Percentiles rank a stretch among this genome's conserved stretches.
These are phyloP conservation scores for Cephus cinctus DNA, from an alignment of 1,140 invertebrate genomes.

Conservation along the genomic window DNA sequence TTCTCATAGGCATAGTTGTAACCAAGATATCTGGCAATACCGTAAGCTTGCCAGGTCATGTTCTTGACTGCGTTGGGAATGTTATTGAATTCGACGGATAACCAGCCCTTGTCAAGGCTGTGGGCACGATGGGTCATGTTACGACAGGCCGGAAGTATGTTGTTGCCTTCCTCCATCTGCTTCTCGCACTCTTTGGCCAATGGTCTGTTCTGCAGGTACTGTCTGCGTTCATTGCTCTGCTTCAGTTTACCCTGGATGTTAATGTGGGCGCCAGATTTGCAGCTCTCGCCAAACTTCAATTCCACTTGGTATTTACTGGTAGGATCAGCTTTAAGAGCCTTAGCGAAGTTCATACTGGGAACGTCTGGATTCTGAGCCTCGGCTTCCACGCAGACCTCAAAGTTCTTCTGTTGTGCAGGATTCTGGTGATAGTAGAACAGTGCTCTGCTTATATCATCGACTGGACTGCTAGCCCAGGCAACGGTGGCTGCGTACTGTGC, in stretches of 20 bases:
- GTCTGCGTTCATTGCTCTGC: conserved; percentile 54
- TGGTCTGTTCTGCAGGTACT: conserved; percentile 48
- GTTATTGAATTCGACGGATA: conserved; percentile 25
- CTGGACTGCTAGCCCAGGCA: conserved; percentile 55
- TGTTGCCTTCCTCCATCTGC: conserved; percentile 57
- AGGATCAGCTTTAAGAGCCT: conserved; percentile 55
- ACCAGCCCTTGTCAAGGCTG: conserved; percentile 23
- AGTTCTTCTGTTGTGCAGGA: conserved; percentile 23
- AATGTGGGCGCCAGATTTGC: conserved; percentile 38
- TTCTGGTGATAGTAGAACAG: conserved; percentile 44
- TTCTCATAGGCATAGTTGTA: conserved; percentile 27
- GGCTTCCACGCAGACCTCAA: conserved; percentile 49
- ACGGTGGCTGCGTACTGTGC: conserved; percentile 51
- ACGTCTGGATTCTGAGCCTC: conserved; percentile 38
- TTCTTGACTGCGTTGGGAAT: conserved; percentile 24
- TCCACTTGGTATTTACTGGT: conserved; percentile 51
- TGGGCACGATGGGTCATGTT: conserved; percentile 30
- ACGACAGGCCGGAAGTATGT: conserved; percentile 34
- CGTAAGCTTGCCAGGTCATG: conserved; percentile 26
- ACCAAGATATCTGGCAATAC: conserved; percentile 19
- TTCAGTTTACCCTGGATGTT: conserved; percentile 49
- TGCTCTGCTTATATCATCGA: conserved; percentile 46
- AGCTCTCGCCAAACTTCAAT: conserved; percentile 52
- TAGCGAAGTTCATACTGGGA: conserved; percentile 53
- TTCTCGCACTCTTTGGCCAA: conserved; percentile 50